Conservation (phyloP, 2,113 vertebrate species). For the Sus scrofa region T2T-Sscrofa CM000812.6:254638501-254639000, state of each 20-base stretch:
- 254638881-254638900: conserved; percentile 58
- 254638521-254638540: background rate
- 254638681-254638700: conserved; percentile 1
- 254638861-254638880: conserved; percentile 42
- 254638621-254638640: background rate
- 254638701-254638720: background rate
- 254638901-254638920: conserved; percentile 39
- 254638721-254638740: conserved; percentile 38
- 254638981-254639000: background rate
- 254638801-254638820: conserved; percentile 70
- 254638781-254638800: conserved; percentile 68
- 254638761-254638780: conserved; percentile 73
- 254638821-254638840: conserved; percentile 79
- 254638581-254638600: background rate
- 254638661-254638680: conserved; percentile 34
- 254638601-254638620: background rate
- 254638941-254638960: conserved; percentile 64
- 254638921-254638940: conserved; percentile 63
- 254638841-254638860: conserved; percentile 65
- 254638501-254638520: conserved; percentile 25
- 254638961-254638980: conserved; percentile 32
- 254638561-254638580: background rate
- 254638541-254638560: background rate
- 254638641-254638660: conserved; percentile 27
- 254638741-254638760: conserved; percentile 80